A percentile compares a stretch with the other conserved stretches of the same genome.
Conservation (phyloP, 1,140 invertebrate genomes). For the Bombus impatiens region DNA sequence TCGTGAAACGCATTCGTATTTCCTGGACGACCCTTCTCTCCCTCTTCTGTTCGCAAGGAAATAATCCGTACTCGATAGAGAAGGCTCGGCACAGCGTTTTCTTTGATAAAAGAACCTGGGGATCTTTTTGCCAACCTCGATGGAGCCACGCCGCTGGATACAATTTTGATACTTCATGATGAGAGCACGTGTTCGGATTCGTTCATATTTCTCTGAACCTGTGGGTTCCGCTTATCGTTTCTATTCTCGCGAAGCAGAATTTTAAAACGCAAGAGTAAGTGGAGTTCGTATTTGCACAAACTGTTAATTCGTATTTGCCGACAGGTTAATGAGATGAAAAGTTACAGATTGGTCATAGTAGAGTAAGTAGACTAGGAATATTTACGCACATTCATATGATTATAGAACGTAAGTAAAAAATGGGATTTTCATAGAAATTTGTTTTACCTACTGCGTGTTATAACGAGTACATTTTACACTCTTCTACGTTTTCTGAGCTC, state of each 20-base stretch:
- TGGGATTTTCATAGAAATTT: too few species aligned
- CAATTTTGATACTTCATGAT: neutral
- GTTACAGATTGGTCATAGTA: too few species aligned
- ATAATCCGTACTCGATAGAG: neutral
- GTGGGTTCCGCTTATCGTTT: too few species aligned
- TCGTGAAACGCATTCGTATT: conserved; percentile 14
- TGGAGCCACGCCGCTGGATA: neutral
- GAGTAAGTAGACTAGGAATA: too few species aligned
- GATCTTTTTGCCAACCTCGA: neutral
- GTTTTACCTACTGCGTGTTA: too few species aligned
- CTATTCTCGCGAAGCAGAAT: neutral
- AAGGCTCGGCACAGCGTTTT: neutral
- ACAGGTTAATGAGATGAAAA: too few species aligned
- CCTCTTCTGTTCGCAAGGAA: neutral
- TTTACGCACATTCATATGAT: too few species aligned
- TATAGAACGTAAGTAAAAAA: too few species aligned
- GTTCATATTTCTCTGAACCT: neutral
- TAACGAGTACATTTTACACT: too few species aligned
- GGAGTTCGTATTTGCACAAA: neutral
- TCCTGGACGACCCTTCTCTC: too few species aligned
- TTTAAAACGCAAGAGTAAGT: neutral
- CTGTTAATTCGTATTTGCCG: neutral
- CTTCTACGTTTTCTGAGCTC: too few species aligned
- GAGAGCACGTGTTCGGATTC: neutral
- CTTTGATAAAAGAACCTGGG: neutral